A percentile compares a stretch with the other conserved stretches of the same genome.
Evolutionary conservation across 2,888 invertebrate genomes (phyloP).

Genomic region (Ectemnius cavifrons): DNA sequence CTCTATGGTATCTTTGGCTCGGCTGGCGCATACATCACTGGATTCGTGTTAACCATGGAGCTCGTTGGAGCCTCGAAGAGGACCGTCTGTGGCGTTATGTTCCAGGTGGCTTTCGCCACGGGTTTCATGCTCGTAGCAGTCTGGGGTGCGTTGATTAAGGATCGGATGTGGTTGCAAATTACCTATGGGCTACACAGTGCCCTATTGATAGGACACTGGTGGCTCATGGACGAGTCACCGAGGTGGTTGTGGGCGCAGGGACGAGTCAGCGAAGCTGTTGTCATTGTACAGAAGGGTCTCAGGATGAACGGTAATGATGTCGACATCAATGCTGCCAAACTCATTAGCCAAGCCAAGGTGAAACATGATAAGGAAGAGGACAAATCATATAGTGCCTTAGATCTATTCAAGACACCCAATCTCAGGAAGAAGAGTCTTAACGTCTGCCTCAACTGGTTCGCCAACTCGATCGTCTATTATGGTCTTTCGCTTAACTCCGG

Average conservation of each 20-base stretch:
- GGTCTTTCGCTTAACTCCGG: conserved; percentile 90
- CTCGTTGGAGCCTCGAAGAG: conserved; percentile 89
- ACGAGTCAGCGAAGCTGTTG: conserved; percentile 84
- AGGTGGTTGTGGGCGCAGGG: conserved; percentile 94
- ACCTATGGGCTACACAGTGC: conserved; percentile 88
- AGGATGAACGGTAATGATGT: conserved; percentile 84
- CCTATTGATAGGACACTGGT: conserved; percentile 88
- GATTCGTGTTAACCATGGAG: conserved; percentile 89
- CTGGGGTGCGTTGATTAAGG: conserved; percentile 88
- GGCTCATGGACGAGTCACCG: conserved; percentile 94
- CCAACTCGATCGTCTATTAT: conserved; percentile 92
- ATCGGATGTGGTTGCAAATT: conserved; percentile 85
- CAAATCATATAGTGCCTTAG: conserved; percentile 82
- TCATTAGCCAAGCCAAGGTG: conserved; percentile 82
- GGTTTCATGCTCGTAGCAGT: conserved; percentile 91
- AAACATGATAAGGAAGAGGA: conserved; percentile 72
- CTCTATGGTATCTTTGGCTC: conserved; percentile 90
- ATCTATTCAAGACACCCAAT: conserved; percentile 90
- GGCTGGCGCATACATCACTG: conserved; percentile 84
- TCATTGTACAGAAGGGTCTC: conserved; percentile 87
- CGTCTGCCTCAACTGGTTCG: conserved; percentile 91
- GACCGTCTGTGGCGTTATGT: conserved; percentile 89
- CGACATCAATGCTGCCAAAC: conserved; percentile 81
- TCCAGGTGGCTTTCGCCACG: conserved; percentile 87
- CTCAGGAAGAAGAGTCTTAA: conserved; percentile 88